Conservation (phyloP, 2,888 invertebrate species). For the Ichneumoninae sp. region DNA sequence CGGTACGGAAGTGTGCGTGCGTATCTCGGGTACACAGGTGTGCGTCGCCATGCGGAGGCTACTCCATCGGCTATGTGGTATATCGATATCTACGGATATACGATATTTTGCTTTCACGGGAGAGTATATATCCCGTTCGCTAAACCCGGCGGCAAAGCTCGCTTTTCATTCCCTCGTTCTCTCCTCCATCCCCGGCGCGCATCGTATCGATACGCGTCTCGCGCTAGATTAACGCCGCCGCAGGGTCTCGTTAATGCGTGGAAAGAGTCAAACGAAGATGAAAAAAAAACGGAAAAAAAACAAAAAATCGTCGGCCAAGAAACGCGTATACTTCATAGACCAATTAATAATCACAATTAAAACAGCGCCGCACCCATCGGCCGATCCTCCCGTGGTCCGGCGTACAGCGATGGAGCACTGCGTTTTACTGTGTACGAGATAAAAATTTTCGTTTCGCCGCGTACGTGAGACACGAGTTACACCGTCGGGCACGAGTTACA, state of each 20-base stretch:
- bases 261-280: conserved; percentile 23
- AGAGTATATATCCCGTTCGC: conserved; percentile 26
- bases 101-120: conserved; percentile 48
- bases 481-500: conserved; percentile 43
- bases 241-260: conserved; percentile 46
- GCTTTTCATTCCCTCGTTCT: conserved; percentile 47
- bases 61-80: conserved; percentile 13
- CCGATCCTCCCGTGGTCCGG: conserved; percentile 51
- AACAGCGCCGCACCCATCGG: conserved; percentile 65
- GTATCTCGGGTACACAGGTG: background rate
- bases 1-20: background rate
- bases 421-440: background rate
- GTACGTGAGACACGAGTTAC: conserved; percentile 5
- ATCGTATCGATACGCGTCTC: conserved; percentile 24
- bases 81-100: conserved; percentile 29
- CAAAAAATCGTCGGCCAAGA: background rate
- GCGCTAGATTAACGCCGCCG: conserved; percentile 48
- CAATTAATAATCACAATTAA: conserved; percentile 74
- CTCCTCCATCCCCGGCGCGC: conserved; percentile 6
- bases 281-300: background rate
- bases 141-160: conserved; percentile 48
- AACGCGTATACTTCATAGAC: conserved; percentile 33
- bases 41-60: background rate
- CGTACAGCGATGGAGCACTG: background rate
- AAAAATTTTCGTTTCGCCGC: background rate